Percentiles rank a stretch among this genome's conserved stretches.
Evolutionary conservation across 2,113 vertebrate species (phyloP).

Genomic region (Mesoclemmys tuberculata): DNA sequence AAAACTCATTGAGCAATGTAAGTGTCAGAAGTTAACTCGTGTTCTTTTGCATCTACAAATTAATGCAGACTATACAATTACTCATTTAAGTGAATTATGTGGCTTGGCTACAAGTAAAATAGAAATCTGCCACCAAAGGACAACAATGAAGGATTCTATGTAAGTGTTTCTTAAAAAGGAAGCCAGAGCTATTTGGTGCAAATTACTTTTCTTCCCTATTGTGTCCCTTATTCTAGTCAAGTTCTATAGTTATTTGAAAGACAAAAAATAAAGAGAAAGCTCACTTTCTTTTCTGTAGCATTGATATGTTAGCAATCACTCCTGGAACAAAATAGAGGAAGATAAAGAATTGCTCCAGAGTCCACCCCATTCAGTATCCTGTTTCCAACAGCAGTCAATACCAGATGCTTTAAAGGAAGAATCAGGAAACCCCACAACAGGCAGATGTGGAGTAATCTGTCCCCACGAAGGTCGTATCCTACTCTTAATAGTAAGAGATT

Average conservation of each 20-base stretch:
- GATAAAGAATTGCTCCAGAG: not conserved
- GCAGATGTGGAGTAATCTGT: not conserved
- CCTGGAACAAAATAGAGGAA: not conserved
- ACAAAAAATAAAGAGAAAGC: constrained; percentile 45
- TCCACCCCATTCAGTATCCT: not conserved
- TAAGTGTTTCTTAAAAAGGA: constrained; percentile 45
- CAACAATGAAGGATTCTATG: constrained; percentile 46
- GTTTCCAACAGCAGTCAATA: not conserved
- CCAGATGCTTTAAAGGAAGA: not conserved
- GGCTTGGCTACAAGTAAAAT: constrained; percentile 32
- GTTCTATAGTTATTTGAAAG: constrained; percentile 22
- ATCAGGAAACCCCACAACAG: not conserved
- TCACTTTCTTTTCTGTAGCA: not conserved
- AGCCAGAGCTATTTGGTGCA: constrained; percentile 42
- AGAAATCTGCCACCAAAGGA: constrained; percentile 55
- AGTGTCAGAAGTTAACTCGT: constrained; percentile 33
- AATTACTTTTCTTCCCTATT: constrained; percentile 54
- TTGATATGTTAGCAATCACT: not conserved
- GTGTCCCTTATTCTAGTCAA: constrained; percentile 28
- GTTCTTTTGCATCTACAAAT: constrained; percentile 21
- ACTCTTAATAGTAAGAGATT: not conserved
- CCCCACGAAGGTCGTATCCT: constrained; percentile 7
- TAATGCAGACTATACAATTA: constrained; percentile 45
- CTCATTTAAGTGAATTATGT: constrained; percentile 61
- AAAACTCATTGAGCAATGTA: not conserved